Conservation (phyloP, 2,797 vertebrate species). For the Labroides dimidiatus region DNA sequence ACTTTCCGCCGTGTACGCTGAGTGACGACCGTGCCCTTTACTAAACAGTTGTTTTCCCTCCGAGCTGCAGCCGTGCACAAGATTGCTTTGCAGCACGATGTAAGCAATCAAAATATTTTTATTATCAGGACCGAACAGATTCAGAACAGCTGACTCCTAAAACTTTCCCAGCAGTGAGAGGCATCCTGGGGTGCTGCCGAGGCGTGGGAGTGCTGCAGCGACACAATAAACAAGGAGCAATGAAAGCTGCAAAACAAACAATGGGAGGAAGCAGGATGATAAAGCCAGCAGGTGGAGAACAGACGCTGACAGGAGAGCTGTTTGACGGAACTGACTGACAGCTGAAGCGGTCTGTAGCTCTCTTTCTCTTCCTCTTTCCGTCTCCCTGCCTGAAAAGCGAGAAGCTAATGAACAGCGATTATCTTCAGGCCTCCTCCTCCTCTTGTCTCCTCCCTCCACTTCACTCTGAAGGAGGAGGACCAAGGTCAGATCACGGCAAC, state of each 20-base stretch:
- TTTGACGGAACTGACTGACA: conserved; percentile 16
- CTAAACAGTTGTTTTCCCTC: conserved; percentile 10
- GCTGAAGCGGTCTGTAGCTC: conserved; percentile 23
- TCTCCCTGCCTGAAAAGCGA: conserved; percentile 43
- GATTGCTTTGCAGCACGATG: conserved; percentile 9
- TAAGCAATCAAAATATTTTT: conserved; percentile 43
- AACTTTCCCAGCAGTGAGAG: conserved; percentile 9
- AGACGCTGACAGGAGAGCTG: conserved; percentile 16
- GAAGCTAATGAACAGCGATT: conserved; percentile 62
- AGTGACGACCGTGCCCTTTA: conserved; percentile 35
- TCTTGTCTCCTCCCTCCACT: conserved; percentile 31
- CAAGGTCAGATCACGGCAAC: conserved; percentile 56
- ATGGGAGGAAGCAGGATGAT: conserved; percentile 17
- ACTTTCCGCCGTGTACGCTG: not conserved
- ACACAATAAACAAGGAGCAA: conserved; percentile 38
- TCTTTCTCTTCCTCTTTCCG: conserved; percentile 24
- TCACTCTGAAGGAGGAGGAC: conserved; percentile 56
- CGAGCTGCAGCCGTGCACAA: conserved; percentile 13
- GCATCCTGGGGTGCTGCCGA: conserved; percentile 27
- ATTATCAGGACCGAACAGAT: conserved; percentile 20
- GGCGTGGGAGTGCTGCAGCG: conserved; percentile 30
- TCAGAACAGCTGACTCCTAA: conserved; percentile 42
- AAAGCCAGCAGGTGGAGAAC: conserved; percentile 22
- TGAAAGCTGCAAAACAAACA: conserved; percentile 40
- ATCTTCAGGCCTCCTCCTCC: conserved; percentile 28